Percentiles rank a stretch among this genome's conserved stretches.
These are phyloP conservation scores for Erynnis tages DNA, from an alignment of 2,888 invertebrate species.

Conservation along the genomic window DNA sequence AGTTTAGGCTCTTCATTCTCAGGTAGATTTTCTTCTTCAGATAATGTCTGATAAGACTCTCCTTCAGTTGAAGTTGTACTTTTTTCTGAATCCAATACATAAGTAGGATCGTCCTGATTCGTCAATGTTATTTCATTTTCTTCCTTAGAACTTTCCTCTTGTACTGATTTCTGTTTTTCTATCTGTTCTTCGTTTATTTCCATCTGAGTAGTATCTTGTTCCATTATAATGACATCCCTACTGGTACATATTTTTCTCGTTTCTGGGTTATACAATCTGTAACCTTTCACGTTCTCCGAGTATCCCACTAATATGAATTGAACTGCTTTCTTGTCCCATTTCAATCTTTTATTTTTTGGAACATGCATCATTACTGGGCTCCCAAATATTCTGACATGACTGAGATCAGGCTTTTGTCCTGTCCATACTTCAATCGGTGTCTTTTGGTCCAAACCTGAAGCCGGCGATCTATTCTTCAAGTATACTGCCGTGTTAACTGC, in stretches of 20 bases:
- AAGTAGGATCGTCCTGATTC: constrained; percentile 4
- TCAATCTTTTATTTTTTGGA: constrained; percentile 29
- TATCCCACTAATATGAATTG: constrained; percentile 7
- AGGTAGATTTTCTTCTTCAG: background rate
- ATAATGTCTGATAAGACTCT: background rate
- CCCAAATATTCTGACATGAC: constrained; percentile 24
- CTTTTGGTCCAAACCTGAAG: constrained; percentile 29
- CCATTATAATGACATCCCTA: constrained; percentile 32
- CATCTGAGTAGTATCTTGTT: constrained; percentile 1
- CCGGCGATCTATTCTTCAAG: constrained; percentile 27
- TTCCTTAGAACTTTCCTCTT: background rate
- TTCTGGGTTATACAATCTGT: constrained; percentile 32
- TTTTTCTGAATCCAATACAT: background rate
- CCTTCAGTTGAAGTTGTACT: background rate
- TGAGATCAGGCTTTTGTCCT: constrained; percentile 31
- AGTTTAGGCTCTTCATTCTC: background rate
- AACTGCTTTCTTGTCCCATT: constrained; percentile 31
- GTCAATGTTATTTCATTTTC: background rate
- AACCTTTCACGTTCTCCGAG: constrained; percentile 27
- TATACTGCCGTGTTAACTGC: constrained; percentile 31
- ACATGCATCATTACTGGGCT: constrained; percentile 32
- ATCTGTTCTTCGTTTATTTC: constrained; percentile 1
- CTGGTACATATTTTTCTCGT: constrained; percentile 25
- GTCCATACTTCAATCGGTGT: constrained; percentile 26
- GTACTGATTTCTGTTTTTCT: background rate